A percentile compares a stretch with the other conserved stretches of the same genome.
These are phyloP conservation scores for Agrochola circellaris DNA, from an alignment of 2,888 invertebrate genomes.

Conservation along the genomic window DNA sequence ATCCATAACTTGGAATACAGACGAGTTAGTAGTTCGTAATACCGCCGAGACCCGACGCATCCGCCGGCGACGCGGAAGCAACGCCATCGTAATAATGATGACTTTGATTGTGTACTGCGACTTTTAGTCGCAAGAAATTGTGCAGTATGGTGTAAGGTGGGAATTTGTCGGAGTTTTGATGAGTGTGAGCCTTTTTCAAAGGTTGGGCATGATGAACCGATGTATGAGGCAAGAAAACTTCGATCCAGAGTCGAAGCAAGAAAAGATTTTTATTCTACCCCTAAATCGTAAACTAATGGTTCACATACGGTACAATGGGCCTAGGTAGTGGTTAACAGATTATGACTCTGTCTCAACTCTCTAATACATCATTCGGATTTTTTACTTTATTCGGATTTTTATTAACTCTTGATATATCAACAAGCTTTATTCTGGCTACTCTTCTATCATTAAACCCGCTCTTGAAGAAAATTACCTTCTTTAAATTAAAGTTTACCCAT, in stretches of 20 bases:
- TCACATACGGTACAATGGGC: background rate
- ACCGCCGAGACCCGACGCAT: constrained; percentile 55
- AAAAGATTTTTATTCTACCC: background rate
- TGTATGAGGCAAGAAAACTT: background rate
- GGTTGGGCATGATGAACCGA: background rate
- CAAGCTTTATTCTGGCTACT: too few relatives aligned
- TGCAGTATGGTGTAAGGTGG: background rate
- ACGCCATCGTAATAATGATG: constrained; percentile 69
- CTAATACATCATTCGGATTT: background rate
- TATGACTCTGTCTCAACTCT: background rate
- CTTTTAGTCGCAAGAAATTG: constrained; percentile 27
- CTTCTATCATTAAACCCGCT: too few relatives aligned
- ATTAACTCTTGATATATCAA: too few relatives aligned
- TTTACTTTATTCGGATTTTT: too few relatives aligned
- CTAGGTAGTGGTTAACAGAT: background rate
- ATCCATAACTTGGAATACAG: constrained; percentile 22
- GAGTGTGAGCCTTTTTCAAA: too few relatives aligned
- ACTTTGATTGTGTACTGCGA: constrained; percentile 44
- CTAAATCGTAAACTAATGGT: background rate
- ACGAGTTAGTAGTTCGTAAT: constrained; percentile 38
- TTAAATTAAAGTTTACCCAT: background rate
- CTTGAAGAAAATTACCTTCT: background rate
- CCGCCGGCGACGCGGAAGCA: constrained; percentile 73
- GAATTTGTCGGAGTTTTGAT: background rate
- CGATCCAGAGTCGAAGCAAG: background rate